Percentiles rank a stretch among this genome's conserved stretches.
These are phyloP conservation scores for Phortica magna DNA, from an alignment of 2,888 invertebrate species.

Conservation along the genomic window DNA sequence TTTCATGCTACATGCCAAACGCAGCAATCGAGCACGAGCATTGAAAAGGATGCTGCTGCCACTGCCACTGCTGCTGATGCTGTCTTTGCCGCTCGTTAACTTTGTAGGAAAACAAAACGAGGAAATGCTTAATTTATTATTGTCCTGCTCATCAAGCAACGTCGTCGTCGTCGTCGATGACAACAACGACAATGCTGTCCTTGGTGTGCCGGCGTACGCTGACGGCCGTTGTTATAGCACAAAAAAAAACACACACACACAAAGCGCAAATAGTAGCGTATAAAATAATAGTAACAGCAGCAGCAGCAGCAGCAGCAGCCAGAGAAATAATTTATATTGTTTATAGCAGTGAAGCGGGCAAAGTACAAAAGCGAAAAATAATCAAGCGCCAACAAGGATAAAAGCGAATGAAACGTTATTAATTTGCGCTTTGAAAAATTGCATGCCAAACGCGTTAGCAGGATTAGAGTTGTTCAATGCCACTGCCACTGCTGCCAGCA, in stretches of 20 bases:
- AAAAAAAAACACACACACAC: slow-evolving; percentile 55
- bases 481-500: slow-evolving; percentile 38
- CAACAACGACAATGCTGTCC: not conserved
- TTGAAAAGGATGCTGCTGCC: slow-evolving; percentile 14
- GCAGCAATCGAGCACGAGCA: slow-evolving; percentile 47
- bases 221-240: slow-evolving; percentile 65
- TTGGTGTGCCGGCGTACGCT: slow-evolving; percentile 51
- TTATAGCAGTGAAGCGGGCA: not conserved
- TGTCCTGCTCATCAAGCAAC: slow-evolving; percentile 43
- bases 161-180: slow-evolving; percentile 11
- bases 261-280: slow-evolving; percentile 70
- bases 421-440: slow-evolving; percentile 71
- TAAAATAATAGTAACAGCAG: slow-evolving; percentile 56
- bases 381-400: slow-evolving; percentile 23
- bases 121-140: slow-evolving; percentile 69
- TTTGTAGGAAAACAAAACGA: slow-evolving; percentile 17
- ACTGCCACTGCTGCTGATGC: not conserved
- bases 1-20: slow-evolving; percentile 73
- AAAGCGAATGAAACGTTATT: slow-evolving; percentile 58
- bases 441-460: slow-evolving; percentile 58
- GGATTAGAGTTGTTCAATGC: slow-evolving; percentile 48
- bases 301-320: slow-evolving; percentile 30
- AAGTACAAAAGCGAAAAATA: not conserved
- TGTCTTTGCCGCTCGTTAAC: slow-evolving; percentile 15
- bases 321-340: slow-evolving; percentile 24